Percentiles rank a stretch among this genome's conserved stretches.
phyloP scores from a whole-genome alignment of 2,797 vertebrate species.

The Schizopygopsis pylzovi region DNA sequence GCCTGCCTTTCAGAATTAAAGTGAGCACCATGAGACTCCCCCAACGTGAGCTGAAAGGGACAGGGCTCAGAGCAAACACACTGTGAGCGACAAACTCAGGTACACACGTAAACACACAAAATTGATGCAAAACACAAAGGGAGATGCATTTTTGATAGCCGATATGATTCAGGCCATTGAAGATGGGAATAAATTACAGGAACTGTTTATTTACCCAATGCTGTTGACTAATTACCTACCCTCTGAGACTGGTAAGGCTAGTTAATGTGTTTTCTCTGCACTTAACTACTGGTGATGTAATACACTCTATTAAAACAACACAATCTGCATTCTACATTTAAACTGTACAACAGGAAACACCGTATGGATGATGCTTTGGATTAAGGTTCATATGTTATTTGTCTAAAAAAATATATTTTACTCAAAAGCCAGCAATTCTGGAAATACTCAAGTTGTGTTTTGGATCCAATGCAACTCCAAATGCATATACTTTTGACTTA shows the following conservation, averaged over 20 bases:
- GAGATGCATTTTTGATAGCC: background rate
- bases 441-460: background rate
- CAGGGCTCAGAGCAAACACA: constrained; percentile 45
- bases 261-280: constrained; percentile 18
- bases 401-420: background rate
- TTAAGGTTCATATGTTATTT: background rate
- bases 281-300: constrained; percentile 6
- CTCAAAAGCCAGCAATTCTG: background rate
- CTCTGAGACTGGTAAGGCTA: constrained; percentile 3
- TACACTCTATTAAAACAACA: constrained; percentile 13
- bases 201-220: background rate
- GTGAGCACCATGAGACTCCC: constrained; percentile 77
- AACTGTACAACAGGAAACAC: background rate
- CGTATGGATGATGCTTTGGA: background rate
- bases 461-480: background rate
- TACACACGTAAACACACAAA: constrained; percentile 29
- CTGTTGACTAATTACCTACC: constrained; percentile 8
- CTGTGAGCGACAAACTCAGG: constrained; percentile 18
- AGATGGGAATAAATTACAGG: background rate
- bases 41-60: constrained; percentile 59
- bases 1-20: constrained; percentile 87
- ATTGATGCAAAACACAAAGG: constrained; percentile 26
- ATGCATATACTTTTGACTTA: background rate
- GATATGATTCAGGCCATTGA: background rate
- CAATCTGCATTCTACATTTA: background rate